Percentiles rank a stretch among this genome's conserved stretches.
These are phyloP conservation scores for Dryomyza anilis DNA, from an alignment of 2,888 invertebrate species.

Conservation along the genomic window DNA sequence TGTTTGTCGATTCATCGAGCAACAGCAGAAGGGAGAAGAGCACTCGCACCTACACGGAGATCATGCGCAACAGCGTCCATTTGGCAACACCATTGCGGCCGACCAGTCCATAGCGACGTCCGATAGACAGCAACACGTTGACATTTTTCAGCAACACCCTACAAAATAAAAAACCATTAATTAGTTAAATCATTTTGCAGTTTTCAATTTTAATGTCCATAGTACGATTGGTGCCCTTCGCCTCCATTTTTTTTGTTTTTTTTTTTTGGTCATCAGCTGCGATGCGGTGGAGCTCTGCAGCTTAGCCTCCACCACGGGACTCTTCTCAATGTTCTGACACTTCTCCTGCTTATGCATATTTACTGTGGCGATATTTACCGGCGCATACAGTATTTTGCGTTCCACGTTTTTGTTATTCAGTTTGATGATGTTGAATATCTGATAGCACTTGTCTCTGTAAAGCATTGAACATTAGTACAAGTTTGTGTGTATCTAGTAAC, in stretches of 20 bases:
- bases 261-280: constrained; percentile 92
- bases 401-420: too few species aligned
- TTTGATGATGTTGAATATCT: too few species aligned
- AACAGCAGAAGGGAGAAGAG: constrained; percentile 90
- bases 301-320: constrained; percentile 64
- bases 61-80: constrained; percentile 94
- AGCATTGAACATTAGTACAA: too few species aligned
- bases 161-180: constrained; percentile 7
- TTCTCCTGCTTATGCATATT: constrained; percentile 93
- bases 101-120: constrained; percentile 94
- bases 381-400: too few species aligned
- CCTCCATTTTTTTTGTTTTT: constrained; percentile 87
- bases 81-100: constrained; percentile 98
- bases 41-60: constrained; percentile 90
- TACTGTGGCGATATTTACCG: too few species aligned
- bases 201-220: constrained; percentile 97
- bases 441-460: too few species aligned
- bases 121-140: constrained; percentile 84
- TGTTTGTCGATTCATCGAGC: constrained; percentile 99
- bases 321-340: constrained; percentile 66
- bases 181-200: too few species aligned
- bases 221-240: constrained; percentile 85
- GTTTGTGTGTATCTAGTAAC: too few species aligned
- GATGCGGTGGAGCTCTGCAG: constrained; percentile 83
- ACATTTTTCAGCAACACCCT: constrained; percentile 91